Conservation (phyloP, 2,888 invertebrate species). For the Thyatira batis region DNA sequence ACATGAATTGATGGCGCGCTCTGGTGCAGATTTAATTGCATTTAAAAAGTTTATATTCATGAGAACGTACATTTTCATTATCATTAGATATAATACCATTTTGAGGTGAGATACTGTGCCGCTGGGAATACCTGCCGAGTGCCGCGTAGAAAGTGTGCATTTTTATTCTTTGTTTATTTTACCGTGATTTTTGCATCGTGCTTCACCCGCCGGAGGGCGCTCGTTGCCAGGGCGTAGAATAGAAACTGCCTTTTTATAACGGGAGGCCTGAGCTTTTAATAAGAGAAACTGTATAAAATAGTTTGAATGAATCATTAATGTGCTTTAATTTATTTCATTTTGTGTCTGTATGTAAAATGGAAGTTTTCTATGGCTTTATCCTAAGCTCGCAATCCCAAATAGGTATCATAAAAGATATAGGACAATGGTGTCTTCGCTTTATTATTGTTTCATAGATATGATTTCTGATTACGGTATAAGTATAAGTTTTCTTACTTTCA, state of each 20-base stretch:
- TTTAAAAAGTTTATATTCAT: not conserved
- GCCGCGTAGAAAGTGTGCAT: not conserved
- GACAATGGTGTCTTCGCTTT: too few species aligned
- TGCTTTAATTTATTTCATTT: not conserved
- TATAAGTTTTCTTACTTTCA: too few species aligned
- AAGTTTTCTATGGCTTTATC: too few species aligned
- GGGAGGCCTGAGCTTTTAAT: not conserved
- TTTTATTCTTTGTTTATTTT: not conserved
- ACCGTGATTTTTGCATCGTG: not conserved
- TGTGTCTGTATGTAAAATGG: too few species aligned
- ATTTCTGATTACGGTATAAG: too few species aligned
- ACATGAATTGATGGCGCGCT: not conserved
- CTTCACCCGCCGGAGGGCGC: not conserved
- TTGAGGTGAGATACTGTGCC: not conserved
- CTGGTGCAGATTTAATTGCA: not conserved
- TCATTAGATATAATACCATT: not conserved
- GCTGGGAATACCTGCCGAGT: not conserved
- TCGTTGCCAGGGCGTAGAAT: not conserved
- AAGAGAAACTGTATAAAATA: not conserved
- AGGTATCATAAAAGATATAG: not conserved
- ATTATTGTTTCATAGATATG: too few species aligned
- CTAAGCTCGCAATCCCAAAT: too few species aligned
- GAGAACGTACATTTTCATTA: constrained; percentile 2
- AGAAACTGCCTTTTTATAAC: not conserved
- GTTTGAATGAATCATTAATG: not conserved